Evolutionary conservation across 2,888 invertebrate genomes (phyloP).

Genomic region (Macaria liturata): DNA sequence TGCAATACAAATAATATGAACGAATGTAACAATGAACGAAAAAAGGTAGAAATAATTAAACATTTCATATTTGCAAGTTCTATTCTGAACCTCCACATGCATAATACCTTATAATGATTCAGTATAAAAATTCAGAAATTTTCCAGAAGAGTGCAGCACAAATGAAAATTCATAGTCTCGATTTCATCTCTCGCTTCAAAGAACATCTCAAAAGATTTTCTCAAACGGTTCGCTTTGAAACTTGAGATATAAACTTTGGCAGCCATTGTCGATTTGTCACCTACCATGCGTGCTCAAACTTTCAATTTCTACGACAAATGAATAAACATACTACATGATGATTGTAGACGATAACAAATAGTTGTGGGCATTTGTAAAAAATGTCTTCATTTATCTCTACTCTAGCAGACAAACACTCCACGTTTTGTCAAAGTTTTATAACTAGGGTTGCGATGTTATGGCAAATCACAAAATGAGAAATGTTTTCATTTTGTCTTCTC

Average conservation of each 20-base stretch:
- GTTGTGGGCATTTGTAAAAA: slow-evolving; percentile 46
- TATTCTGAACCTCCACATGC: too few species aligned
- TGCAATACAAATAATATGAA: too few species aligned
- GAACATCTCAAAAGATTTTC: slow-evolving; percentile 26
- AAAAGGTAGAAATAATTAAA: too few species aligned
- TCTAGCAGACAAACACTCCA: too few species aligned
- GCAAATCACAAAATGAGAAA: too few species aligned
- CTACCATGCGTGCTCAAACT: slow-evolving; percentile 43
- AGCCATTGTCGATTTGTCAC: slow-evolving; percentile 31
- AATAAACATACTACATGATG: slow-evolving; percentile 29
- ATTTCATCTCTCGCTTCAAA: slow-evolving; percentile 33
- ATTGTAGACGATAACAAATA: slow-evolving; percentile 49
- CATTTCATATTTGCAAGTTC: too few species aligned
- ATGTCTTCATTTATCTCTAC: slow-evolving; percentile 58
- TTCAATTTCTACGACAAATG: slow-evolving; percentile 49
- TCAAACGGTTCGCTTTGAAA: slow-evolving; percentile 31
- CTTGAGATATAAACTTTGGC: slow-evolving; percentile 35
- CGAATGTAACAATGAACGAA: too few species aligned
- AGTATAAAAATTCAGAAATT: slow-evolving; percentile 43
- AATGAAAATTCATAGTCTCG: slow-evolving; percentile 38
- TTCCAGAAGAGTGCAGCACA: slow-evolving; percentile 41
- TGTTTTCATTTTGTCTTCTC: too few species aligned
- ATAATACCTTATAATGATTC: slow-evolving; percentile 11
- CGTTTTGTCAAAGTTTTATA: too few species aligned
- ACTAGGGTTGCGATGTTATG: too few species aligned